These are phyloP conservation scores for Bombus waltoni DNA, from an alignment of 1,140 invertebrate species.

Conservation along the genomic window DNA sequence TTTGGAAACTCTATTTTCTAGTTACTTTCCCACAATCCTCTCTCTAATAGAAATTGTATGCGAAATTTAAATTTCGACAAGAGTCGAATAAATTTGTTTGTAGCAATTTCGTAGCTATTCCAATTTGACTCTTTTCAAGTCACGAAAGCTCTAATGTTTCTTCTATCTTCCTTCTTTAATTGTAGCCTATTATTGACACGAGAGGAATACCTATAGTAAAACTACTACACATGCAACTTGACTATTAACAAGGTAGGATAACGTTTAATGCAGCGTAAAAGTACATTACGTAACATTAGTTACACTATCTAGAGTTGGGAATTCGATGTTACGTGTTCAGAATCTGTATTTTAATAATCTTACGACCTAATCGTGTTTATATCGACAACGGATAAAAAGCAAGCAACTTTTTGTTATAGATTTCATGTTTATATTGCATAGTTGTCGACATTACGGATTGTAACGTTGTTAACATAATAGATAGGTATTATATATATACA, in stretches of 20 bases:
- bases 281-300: not conserved
- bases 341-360: not conserved
- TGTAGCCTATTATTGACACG: not conserved
- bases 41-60: not conserved
- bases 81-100: not conserved
- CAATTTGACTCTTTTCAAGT: not conserved
- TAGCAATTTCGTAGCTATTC: too few relatives aligned
- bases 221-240: not conserved
- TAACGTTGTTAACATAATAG: too few relatives aligned
- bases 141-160: rapidly evolving
- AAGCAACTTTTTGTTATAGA: not conserved
- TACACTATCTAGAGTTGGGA: too few relatives aligned
- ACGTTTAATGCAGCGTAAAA: not conserved
- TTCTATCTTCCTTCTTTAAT: not conserved
- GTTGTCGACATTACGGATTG: too few relatives aligned
- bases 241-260: not conserved
- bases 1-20: conserved; percentile 33
- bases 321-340: not conserved
- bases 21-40: not conserved
- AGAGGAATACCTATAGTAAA: not conserved
- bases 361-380: too few relatives aligned
- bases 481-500: too few relatives aligned
- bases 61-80: not conserved
- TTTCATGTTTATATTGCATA: too few relatives aligned
- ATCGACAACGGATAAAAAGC: not conserved